These are phyloP conservation scores for Fregata magnificens DNA, from an alignment of 2,113 vertebrate species.

Conservation along the genomic window DNA sequence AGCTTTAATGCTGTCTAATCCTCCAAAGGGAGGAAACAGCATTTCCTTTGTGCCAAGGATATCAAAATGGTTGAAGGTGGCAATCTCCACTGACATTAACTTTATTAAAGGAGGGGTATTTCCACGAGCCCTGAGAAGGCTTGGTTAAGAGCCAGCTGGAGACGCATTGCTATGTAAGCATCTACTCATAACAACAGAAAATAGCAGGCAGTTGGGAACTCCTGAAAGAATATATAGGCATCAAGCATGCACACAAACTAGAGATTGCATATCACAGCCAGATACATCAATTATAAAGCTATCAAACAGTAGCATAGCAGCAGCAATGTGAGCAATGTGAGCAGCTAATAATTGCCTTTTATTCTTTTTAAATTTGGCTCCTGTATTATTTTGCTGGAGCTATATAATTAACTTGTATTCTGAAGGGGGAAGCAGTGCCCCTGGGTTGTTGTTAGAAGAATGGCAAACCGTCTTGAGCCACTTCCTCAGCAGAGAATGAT, in stretches of 20 bases:
- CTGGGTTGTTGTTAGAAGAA: background rate
- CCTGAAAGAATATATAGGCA: background rate
- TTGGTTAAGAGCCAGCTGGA: background rate
- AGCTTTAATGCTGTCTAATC: slow-evolving; percentile 9
- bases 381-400: background rate
- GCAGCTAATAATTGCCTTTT: background rate
- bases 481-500: background rate
- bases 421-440: background rate
- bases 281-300: background rate
- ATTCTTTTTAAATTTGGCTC: background rate
- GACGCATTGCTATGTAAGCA: background rate
- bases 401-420: background rate
- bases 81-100: background rate
- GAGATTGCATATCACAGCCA: background rate
- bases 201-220: background rate
- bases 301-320: background rate
- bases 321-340: background rate
- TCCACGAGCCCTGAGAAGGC: background rate
- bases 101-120: background rate
- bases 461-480: background rate
- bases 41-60: slow-evolving; percentile 13
- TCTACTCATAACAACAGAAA: background rate
- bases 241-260: background rate
- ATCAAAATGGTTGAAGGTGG: background rate
- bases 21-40: background rate